Evolutionary conservation across 2,888 invertebrate genomes (phyloP).

Genomic region (Laspeyria flexula): DNA sequence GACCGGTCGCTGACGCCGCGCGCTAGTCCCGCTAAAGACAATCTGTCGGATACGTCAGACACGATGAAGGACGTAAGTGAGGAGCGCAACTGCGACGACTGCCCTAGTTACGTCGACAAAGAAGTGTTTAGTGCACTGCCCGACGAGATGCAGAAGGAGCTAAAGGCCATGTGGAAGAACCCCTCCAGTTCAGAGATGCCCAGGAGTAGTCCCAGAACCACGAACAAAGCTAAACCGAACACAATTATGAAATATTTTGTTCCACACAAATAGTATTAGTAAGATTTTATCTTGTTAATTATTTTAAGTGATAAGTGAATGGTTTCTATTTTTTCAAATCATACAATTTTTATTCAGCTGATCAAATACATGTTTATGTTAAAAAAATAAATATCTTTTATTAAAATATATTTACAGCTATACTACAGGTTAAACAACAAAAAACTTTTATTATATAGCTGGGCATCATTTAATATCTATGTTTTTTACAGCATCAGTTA

Average conservation of each 20-base stretch:
- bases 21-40: constrained; percentile 79
- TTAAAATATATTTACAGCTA: constrained; percentile 31
- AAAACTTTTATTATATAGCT: constrained; percentile 58
- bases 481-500: constrained; percentile 87
- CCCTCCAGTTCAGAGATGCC: constrained; percentile 74
- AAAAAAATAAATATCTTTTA: constrained; percentile 62
- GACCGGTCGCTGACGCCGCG: constrained; percentile 78
- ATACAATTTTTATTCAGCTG: constrained; percentile 84
- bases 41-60: constrained; percentile 72
- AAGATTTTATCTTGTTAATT: constrained; percentile 81
- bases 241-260: constrained; percentile 90
- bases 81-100: constrained; percentile 76
- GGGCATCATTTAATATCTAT: constrained; percentile 83
- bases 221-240: constrained; percentile 86
- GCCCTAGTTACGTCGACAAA: constrained; percentile 89
- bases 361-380: constrained; percentile 86
- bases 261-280: constrained; percentile 88
- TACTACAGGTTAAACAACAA: constrained; percentile 48
- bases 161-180: constrained; percentile 89
- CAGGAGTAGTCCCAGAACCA: constrained; percentile 76
- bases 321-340: constrained; percentile 87
- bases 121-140: constrained; percentile 90
- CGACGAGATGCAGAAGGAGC: constrained; percentile 89
- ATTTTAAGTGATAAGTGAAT: constrained; percentile 84
- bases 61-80: constrained; percentile 76